Evolutionary conservation across 2,797 vertebrate species (phyloP).

Genomic region (Epinephelus malabaricus): DNA sequence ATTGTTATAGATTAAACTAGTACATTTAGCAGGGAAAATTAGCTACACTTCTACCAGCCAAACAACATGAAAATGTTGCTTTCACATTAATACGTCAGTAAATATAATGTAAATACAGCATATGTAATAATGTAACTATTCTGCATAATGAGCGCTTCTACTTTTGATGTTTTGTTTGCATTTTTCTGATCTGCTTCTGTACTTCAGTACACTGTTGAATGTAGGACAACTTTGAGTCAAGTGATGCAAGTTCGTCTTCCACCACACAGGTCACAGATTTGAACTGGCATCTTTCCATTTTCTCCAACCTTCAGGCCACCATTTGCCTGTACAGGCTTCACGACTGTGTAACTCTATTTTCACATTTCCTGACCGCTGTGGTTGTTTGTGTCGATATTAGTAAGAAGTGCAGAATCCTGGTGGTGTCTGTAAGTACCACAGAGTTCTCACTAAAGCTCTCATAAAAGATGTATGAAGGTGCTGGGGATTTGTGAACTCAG

Average conservation of each 20-base stretch:
- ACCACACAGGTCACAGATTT: slow-evolving; percentile 2
- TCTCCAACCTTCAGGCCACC: background rate
- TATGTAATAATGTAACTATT: background rate
- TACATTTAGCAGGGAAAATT: background rate
- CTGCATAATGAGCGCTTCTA: background rate
- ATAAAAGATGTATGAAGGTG: slow-evolving; percentile 63
- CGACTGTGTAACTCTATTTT: slow-evolving; percentile 15
- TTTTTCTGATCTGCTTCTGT: background rate
- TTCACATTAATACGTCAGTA: too few relatives aligned
- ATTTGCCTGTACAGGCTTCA: background rate
- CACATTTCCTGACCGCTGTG: slow-evolving; percentile 21
- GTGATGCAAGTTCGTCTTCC: background rate
- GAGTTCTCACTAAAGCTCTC: slow-evolving; percentile 37
- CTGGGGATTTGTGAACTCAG: slow-evolving; percentile 30
- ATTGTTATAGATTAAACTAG: background rate
- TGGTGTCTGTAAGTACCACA: slow-evolving; percentile 23
- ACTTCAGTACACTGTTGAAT: background rate
- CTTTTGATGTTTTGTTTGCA: background rate
- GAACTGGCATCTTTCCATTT: background rate
- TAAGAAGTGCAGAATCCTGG: slow-evolving; percentile 32
- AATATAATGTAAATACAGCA: too few relatives aligned
- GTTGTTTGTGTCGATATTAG: slow-evolving; percentile 42
- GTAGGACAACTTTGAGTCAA: background rate
- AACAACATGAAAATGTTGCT: too few relatives aligned
- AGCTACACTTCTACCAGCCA: background rate